A percentile compares a stretch with the other conserved stretches of the same genome.
phyloP scores from a whole-genome alignment of 1,140 invertebrate genomes.

The Dendrolimus punctatus region DNA sequence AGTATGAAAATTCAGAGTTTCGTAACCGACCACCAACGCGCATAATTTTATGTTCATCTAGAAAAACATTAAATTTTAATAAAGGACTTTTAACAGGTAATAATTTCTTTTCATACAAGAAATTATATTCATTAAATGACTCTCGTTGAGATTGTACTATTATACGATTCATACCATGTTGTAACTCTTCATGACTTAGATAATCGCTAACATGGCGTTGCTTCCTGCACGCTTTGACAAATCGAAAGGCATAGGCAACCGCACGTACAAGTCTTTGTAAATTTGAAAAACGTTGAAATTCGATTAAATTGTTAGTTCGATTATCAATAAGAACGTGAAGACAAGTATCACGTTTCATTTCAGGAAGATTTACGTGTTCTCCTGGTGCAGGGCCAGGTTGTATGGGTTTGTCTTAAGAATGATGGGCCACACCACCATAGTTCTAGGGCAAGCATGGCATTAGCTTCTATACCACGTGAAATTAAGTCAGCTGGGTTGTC shows the following conservation, averaged over 20 bases:
- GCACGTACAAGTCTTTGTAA: background rate
- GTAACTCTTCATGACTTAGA: background rate
- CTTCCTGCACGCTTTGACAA: background rate
- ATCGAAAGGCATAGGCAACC: conserved; percentile 2
- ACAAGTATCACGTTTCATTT: background rate
- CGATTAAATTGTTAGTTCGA: background rate
- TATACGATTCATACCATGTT: background rate
- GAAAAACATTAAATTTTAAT: conserved; percentile 4
- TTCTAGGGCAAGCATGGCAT: background rate
- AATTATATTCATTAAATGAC: background rate
- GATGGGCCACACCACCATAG: conserved; percentile 1
- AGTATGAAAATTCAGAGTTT: background rate
- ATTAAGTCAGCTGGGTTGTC: conserved; percentile 1
- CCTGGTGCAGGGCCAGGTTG: background rate
- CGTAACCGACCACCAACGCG: background rate
- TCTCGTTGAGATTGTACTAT: background rate
- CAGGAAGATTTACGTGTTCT: background rate
- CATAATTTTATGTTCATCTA: conserved; percentile 3
- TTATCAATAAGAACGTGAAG: background rate
- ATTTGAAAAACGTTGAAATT: no score
- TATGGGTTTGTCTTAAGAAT: background rate
- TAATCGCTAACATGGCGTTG: background rate
- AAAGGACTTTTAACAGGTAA: background rate
- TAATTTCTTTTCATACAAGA: background rate
- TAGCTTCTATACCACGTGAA: background rate